Percentiles rank a stretch among this genome's conserved stretches.
Evolutionary conservation across 2,797 vertebrate genomes (phyloP).

Genomic region (Iguana delicatissima): DNA sequence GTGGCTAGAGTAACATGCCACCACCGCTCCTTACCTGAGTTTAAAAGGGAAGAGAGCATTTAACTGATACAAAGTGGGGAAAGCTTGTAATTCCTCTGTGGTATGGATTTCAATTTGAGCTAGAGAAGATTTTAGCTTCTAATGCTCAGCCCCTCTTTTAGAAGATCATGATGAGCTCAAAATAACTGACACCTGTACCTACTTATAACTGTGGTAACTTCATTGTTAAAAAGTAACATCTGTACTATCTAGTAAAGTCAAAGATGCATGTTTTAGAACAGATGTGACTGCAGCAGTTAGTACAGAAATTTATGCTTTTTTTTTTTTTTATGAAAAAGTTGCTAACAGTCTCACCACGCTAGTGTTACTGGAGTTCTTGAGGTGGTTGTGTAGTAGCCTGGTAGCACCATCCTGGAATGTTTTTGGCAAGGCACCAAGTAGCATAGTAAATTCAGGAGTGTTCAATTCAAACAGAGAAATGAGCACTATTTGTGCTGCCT

Average conservation of each 20-base stretch:
- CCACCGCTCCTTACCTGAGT: neutral
- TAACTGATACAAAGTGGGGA: neutral
- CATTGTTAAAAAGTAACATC: neutral
- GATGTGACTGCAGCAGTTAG: conserved; percentile 29
- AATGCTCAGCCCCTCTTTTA: neutral
- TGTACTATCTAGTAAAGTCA: neutral
- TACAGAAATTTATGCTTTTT: conserved; percentile 16
- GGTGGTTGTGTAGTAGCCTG: conserved; percentile 96
- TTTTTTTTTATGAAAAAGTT: neutral
- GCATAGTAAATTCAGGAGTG: conserved; percentile 98
- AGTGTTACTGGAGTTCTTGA: conserved; percentile 95
- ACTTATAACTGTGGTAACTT: neutral
- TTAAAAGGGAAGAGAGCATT: neutral
- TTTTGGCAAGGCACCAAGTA: conserved; percentile 97
- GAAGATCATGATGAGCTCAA: neutral
- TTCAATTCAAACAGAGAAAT: conserved; percentile 97
- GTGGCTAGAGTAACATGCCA: neutral
- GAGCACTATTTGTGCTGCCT: conserved; percentile 97
- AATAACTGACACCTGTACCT: neutral
- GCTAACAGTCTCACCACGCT: conserved; percentile 85
- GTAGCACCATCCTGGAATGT: conserved; percentile 99
- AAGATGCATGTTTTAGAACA: neutral
- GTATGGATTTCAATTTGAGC: neutral
- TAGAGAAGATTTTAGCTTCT: neutral
- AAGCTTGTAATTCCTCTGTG: neutral